Evolutionary conservation across 2,113 vertebrate genomes (phyloP), one percentile per base, ranked within the genome.

Genomic region (Mirza zaza): DNA sequence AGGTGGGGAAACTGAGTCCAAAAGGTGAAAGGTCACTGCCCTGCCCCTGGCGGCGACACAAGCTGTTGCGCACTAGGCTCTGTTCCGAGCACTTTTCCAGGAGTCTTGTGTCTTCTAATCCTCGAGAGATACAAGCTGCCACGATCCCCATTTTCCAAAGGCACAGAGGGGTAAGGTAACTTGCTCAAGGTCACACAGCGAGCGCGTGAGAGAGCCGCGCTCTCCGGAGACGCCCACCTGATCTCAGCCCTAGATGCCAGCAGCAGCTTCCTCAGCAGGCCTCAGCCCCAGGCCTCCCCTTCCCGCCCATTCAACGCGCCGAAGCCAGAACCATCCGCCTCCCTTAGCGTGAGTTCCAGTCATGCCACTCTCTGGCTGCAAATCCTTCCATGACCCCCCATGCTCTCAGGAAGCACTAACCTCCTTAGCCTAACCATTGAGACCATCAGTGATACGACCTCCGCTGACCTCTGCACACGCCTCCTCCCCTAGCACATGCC

Each of bases 31-130:
- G 82, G 83, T 68, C 34, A 36, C 27, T 2, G 0, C n/a, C 17
- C 6, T 1, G 8, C 15, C 76, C 36, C 17, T 0, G 1, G 80
- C 13, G 15, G 36, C 23, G 21, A 3, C 1, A 34, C 8, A 8
- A 42, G 34, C 39, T 14, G 36, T 17, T 42, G 34, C 0, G 23
- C 15, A 3, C 57, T 3, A 32, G 50, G 25, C 50, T 34, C 39
- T 8, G 5, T 3, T 52, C 68, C 67, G 32, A 29, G 29, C 9
- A 3, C 36, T 90, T 45, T 39, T 39, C 45, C 84, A 1, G 21
- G 57, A 59, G 6, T 8, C 17, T 87, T 9, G 21, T 21, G 25
- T 87, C 71, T 32, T 42, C 59, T 2, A 32, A 25, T 23, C 65
- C 42, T 92, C 81, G 6, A 0, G n/a, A 75, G 27, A 10, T 21